These are phyloP conservation scores for Geotrupes spiniger DNA, from an alignment of 2,888 invertebrate genomes.

Conservation along the genomic window DNA sequence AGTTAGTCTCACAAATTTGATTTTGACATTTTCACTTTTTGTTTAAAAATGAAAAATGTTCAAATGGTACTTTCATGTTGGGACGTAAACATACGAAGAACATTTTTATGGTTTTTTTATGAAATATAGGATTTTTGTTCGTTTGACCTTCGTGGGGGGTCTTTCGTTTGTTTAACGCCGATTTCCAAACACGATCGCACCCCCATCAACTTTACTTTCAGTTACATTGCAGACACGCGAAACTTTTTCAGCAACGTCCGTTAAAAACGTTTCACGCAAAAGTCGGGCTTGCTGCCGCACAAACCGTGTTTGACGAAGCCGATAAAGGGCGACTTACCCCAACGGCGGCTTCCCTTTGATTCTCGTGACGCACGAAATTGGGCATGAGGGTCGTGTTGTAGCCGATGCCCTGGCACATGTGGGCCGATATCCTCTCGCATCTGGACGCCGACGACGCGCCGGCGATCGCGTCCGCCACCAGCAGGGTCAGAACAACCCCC, in stretches of 20 bases:
- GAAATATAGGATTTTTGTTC: too few relatives aligned
- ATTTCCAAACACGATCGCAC: too few relatives aligned
- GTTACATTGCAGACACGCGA: too few relatives aligned
- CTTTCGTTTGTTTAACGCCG: too few relatives aligned
- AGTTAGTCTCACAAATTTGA: too few relatives aligned
- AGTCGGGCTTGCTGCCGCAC: neutral
- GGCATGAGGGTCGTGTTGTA: conserved; percentile 88
- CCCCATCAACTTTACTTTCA: too few relatives aligned
- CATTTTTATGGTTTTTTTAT: too few relatives aligned
- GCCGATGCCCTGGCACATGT: conserved; percentile 77
- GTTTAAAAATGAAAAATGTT: too few relatives aligned
- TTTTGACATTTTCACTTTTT: too few relatives aligned
- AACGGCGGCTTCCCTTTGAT: conserved; percentile 77
- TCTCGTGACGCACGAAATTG: conserved; percentile 77
- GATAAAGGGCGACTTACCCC: conserved; percentile 57
- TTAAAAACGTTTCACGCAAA: neutral
- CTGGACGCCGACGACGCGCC: conserved; percentile 16
- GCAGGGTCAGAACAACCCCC: conserved; percentile 1
- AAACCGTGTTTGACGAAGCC: neutral
- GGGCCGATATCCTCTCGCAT: conserved; percentile 76
- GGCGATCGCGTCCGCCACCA: conserved; percentile 5
- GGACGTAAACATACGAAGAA: too few relatives aligned
- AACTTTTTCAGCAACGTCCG: neutral
- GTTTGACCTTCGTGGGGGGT: too few relatives aligned
- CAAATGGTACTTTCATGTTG: too few relatives aligned